Percentiles rank a stretch among this genome's conserved stretches.
Evolutionary conservation across 2,113 vertebrate genomes (phyloP).

Genomic region (Poecile atricapillus): DNA sequence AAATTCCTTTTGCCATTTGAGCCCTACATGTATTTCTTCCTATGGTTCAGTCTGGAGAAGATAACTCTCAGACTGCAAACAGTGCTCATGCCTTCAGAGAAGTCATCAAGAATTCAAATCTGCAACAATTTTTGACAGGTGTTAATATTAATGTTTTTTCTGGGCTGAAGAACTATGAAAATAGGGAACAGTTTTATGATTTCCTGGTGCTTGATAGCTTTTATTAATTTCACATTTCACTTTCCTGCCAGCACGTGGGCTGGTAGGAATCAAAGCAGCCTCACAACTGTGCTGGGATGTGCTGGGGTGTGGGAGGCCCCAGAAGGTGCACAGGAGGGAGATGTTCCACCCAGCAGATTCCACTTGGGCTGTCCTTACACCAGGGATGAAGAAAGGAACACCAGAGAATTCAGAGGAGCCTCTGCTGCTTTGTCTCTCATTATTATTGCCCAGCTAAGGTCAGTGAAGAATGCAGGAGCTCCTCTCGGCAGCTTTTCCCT

Average conservation of each 20-base stretch:
- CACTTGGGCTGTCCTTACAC: not conserved
- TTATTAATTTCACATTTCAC: not conserved
- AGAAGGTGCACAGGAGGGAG: not conserved
- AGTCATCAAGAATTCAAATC: not conserved
- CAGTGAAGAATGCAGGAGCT: not conserved
- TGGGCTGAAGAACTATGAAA: not conserved
- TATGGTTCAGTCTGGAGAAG: not conserved
- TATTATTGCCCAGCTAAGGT: not conserved
- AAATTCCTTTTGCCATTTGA: not conserved
- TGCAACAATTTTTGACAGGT: not conserved
- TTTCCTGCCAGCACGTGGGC: not conserved
- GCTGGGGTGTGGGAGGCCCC: not conserved
- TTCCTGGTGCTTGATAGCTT: not conserved
- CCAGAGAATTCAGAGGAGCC: not conserved
- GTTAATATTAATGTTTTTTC: not conserved
- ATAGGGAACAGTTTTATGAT: not conserved
- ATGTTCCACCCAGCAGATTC: not conserved
- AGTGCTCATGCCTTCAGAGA: not conserved
- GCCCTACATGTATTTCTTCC: not conserved
- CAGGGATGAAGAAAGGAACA: not conserved
- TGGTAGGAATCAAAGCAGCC: not conserved
- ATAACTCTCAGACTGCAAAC: not conserved
- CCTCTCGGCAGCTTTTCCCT: not conserved
- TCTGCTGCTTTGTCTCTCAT: not conserved
- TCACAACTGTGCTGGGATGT: not conserved